These are phyloP conservation scores for Oeneis ivallda DNA, from an alignment of 2,888 invertebrate genomes.

Conservation along the genomic window DNA sequence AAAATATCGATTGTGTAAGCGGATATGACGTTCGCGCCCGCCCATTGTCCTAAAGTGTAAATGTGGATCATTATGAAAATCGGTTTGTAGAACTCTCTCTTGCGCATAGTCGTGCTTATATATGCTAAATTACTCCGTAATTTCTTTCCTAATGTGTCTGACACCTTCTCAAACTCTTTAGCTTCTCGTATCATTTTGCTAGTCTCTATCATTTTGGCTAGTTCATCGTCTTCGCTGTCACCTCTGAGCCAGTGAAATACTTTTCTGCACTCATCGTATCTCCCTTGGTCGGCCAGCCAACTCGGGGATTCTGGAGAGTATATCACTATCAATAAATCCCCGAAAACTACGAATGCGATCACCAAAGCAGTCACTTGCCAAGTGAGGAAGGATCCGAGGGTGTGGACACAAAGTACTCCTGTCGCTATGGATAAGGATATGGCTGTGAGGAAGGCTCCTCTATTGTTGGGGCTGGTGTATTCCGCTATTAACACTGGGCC, in stretches of 20 bases:
- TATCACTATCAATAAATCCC: constrained; percentile 64
- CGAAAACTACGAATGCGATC: constrained; percentile 66
- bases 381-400: constrained; percentile 79
- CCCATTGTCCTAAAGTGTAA: constrained; percentile 60
- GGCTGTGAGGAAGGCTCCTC: constrained; percentile 82
- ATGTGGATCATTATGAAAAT: constrained; percentile 64
- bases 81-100: constrained; percentile 60
- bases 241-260: constrained; percentile 82
- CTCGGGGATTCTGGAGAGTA: constrained; percentile 83
- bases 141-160: constrained; percentile 46
- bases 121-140: constrained; percentile 48
- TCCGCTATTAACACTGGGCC: constrained; percentile 80
- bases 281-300: constrained; percentile 83
- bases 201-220: constrained; percentile 55
- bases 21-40: constrained; percentile 60
- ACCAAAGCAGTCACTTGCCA: constrained; percentile 81
- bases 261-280: constrained; percentile 74
- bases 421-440: constrained; percentile 81
- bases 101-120: constrained; percentile 50
- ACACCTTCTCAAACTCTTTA: constrained; percentile 45
- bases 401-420: constrained; percentile 82
- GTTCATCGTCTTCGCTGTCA: constrained; percentile 60
- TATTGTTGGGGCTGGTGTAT: constrained; percentile 78
- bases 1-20: constrained; percentile 61
- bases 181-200: constrained; percentile 52